Conservation (phyloP, 2,113 vertebrate species). For the Megalops atlanticus region DNA sequence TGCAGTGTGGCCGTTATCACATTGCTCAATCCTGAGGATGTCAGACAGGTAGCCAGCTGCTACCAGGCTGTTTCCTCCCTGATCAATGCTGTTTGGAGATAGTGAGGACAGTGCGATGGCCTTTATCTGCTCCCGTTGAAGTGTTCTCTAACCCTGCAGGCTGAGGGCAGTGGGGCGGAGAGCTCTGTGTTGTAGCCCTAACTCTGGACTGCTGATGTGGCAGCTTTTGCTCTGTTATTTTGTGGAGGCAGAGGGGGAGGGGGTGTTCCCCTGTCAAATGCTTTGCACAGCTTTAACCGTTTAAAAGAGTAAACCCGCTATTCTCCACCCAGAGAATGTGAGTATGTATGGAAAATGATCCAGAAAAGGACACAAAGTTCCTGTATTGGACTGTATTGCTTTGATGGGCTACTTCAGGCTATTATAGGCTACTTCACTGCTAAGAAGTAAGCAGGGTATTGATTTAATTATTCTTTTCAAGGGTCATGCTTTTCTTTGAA, state of each 20-base stretch:
- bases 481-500: too few relatives aligned
- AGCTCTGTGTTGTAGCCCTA: constrained; percentile 27
- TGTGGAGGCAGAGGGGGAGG: not conserved
- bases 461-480: too few relatives aligned
- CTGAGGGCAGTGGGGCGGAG: not conserved
- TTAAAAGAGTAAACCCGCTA: not conserved
- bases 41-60: too few relatives aligned
- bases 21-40: not conserved
- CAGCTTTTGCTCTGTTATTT: constrained; percentile 29
- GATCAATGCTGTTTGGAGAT: not conserved
- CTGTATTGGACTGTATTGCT: too few relatives aligned
- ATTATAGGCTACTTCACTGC: too few relatives aligned
- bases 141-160: not conserved
- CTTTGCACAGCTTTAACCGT: not conserved
- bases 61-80: not conserved
- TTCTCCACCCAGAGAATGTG: not conserved
- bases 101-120: too few relatives aligned
- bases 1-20: not conserved
- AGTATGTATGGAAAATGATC: not conserved
- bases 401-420: too few relatives aligned
- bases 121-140: not conserved
- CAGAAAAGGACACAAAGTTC: too few relatives aligned
- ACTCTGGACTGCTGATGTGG: constrained; percentile 40
- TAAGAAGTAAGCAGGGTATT: too few relatives aligned
- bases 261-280: not conserved